Evolutionary conservation across 2,888 invertebrate species (phyloP), one percentile per base, ranked within the genome.

Genomic region (Oxystoma pomonae): DNA sequence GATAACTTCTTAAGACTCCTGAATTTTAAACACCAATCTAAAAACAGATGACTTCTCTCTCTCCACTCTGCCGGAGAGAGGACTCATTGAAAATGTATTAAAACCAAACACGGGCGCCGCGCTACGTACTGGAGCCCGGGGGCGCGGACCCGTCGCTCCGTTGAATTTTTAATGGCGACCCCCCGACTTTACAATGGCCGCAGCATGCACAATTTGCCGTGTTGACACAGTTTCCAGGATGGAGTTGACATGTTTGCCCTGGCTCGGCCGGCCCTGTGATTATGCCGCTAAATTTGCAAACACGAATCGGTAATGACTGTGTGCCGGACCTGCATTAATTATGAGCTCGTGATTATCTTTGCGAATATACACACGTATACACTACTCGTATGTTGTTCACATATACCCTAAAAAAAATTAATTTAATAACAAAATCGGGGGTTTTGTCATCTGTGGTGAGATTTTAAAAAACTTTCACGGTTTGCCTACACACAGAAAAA

Each of bases 181-280:
- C 35, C 12, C 35, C 35, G 35, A 3, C 35, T 7, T 35, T 77
- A 80, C 80, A 80, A 78, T 78, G 77, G 77, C 73, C 74, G 76
- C 35, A 35, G 35, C 77, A 79, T 78, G 80, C 79, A 80, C 80
- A 80, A 80, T 80, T 79, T 80, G 77, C 79, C 76, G 72, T 80
- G 80, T 80, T 80, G 80, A 80, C 79, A 79, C 77, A 80, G 79
- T 80, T 80, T 80, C 78, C 35, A 78, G 77, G 76, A 74, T 71
- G 62, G 59, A 66, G 69, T 68, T 68, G 68, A 68, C 67, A 67
- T 71, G 71, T 73, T 72, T 73, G 71, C 70, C 69, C 68, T 35
- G 35, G 35, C 35, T 35, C 35, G 35, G 68, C 70, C 70, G 68
- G 72, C 71, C 71, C 70, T 70, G 70, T 73, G 71, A 73, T 72